Evolutionary conservation across 1,140 invertebrate species (phyloP), one percentile per base, ranked within the genome.

Genomic region (Eulimnadia texana): DNA sequence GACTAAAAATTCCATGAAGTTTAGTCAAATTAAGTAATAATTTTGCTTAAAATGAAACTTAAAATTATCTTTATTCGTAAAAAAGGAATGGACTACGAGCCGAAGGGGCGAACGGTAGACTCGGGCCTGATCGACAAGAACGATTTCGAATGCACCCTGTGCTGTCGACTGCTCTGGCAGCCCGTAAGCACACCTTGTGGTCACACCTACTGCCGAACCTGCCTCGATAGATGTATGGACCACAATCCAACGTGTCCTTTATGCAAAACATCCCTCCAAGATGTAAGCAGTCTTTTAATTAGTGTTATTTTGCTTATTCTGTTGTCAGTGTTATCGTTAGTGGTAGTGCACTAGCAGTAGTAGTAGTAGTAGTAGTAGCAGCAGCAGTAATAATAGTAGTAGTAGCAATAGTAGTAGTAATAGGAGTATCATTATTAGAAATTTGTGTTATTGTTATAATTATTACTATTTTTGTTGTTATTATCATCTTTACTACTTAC

Each of bases 171-270:
- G 6, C 72, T 92, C 19, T 86, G 84, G 79, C 80, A 85, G 69
- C 92, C 93, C 1, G 85, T 95, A 11, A 91, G 90, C 13, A 94
- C 90, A 3, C 83, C 85, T 0, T 94, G 90, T 70, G 90, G 90
- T 10, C 90, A 94, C 70, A 85, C 84, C 0, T 94, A 90, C 73
- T 93, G 90, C 72, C 78, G 81, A 65, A 80, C 80, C 66, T 93
- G 90, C 72, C 75, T 93, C 56, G 86, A 91, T 69, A 79, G 88
- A 51, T 86, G 83, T 66, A 73, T 93, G 60, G 89, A 91, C 72
- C 90, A 93, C 70, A 85, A 81, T 50, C 80, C 80, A 29, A 75
- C 80, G 2, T 95, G 93, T 74, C 90, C 93, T 10, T 79, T 95
- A 24, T 95, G 93, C 70, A 86, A 90, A 74, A 80, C 84, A 25